A percentile compares a stretch with the other conserved stretches of the same genome.
These are phyloP conservation scores for Sylvia borin DNA, from an alignment of 2,797 vertebrate species.

Conservation along the genomic window DNA sequence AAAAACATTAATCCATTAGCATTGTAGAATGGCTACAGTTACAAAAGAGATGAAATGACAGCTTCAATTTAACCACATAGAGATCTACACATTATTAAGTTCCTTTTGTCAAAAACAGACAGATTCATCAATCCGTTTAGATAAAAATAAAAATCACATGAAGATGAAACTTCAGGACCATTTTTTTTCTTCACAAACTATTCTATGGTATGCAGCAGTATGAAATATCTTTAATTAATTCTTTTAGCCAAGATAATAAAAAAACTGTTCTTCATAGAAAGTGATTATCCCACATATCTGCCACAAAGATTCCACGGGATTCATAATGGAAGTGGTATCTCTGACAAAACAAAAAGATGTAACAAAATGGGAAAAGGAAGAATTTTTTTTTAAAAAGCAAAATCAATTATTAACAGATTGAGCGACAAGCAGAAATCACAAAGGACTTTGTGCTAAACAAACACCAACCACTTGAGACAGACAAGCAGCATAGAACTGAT, in stretches of 20 bases:
- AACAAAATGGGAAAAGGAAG: neutral
- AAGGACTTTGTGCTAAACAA: neutral
- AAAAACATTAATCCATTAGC: neutral
- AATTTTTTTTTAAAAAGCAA: neutral
- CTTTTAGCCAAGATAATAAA: neutral
- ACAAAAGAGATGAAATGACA: neutral
- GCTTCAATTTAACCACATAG: neutral
- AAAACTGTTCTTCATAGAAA: neutral
- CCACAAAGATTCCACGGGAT: neutral
- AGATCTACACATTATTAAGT: neutral
- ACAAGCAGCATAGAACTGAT: neutral
- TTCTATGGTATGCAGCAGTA: neutral
- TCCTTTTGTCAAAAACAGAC: neutral
- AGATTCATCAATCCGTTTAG: neutral
- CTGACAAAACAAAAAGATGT: neutral
- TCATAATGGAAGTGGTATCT: neutral
- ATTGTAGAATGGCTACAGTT: neutral
- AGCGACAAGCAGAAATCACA: neutral
- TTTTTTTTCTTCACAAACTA: neutral
- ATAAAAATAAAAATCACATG: neutral
- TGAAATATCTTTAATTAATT: neutral
- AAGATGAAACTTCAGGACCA: neutral
- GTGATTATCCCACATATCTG: neutral
- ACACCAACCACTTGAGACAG: neutral
- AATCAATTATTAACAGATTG: neutral